Percentiles rank a stretch among this genome's conserved stretches.
phyloP scores from a whole-genome alignment of 2,113 vertebrate genomes.

The Haplochromis vanheusdeni region DNA sequence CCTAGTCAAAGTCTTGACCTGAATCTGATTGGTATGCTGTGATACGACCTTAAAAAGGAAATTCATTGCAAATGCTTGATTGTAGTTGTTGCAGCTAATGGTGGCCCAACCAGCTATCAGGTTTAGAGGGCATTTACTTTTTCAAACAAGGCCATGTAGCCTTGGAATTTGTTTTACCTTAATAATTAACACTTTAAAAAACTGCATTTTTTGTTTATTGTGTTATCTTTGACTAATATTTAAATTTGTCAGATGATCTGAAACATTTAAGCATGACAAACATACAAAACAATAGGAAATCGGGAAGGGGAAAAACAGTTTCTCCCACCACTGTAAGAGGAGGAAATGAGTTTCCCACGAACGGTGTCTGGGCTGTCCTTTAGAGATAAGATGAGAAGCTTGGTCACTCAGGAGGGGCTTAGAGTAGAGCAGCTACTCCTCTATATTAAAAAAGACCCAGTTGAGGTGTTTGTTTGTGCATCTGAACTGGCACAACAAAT shows the following conservation, averaged over 20 bases:
- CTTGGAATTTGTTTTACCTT: background rate
- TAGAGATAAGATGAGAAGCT: background rate
- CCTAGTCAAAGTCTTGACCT: background rate
- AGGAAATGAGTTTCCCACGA: background rate
- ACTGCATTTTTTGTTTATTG: background rate
- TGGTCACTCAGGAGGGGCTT: background rate
- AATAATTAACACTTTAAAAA: background rate
- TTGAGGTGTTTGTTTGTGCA: background rate
- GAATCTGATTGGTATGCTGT: background rate
- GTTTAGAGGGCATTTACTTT: background rate
- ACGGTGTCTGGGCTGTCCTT: background rate
- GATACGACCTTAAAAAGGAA: background rate
- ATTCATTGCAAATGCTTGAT: background rate
- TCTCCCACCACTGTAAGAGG: background rate
- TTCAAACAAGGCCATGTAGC: background rate
- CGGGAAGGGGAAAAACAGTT: background rate
- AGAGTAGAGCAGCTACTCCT: background rate
- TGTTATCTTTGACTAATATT: background rate
- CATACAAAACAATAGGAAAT: background rate
- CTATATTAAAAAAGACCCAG: background rate
- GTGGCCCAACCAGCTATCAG: fast-evolving
- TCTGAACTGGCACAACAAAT: background rate
- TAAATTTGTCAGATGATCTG: background rate
- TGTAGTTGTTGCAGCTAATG: background rate
- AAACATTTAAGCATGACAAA: background rate